These are phyloP conservation scores for Phymastichus coffea DNA, from an alignment of 1,140 invertebrate species.

Conservation along the genomic window DNA sequence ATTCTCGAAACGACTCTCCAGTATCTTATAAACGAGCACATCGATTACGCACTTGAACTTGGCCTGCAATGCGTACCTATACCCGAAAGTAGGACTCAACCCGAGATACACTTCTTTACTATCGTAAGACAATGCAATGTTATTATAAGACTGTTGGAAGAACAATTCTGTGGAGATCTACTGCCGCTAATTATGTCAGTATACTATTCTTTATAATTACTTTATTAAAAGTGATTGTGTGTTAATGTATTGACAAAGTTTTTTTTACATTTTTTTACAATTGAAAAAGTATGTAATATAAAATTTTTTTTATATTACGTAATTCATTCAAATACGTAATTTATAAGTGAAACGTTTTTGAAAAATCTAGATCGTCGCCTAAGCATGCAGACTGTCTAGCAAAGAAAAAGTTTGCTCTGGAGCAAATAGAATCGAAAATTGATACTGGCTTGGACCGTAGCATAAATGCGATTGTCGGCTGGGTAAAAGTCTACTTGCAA, in stretches of 20 bases:
- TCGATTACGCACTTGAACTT: constrained; percentile 94
- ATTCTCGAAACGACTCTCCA: constrained; percentile 87
- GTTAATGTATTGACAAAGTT: not conserved
- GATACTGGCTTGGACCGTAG: constrained; percentile 88
- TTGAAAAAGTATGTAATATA: not conserved
- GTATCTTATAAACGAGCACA: constrained; percentile 86
- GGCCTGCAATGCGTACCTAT: constrained; percentile 89
- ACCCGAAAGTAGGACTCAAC: constrained; percentile 78
- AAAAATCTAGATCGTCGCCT: constrained; percentile 81
- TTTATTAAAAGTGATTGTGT: not conserved
- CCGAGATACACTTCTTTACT: constrained; percentile 93
- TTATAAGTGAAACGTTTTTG: constrained; percentile 19
- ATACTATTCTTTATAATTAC: not conserved
- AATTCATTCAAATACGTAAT: too few species aligned
- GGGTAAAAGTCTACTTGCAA: constrained; percentile 88
- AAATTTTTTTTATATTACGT: too few species aligned
- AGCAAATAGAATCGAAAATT: constrained; percentile 89
- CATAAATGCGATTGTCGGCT: constrained; percentile 84
- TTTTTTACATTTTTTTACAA: not conserved
- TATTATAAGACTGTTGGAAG: constrained; percentile 93
- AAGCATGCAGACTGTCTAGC: constrained; percentile 85
- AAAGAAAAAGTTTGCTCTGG: constrained; percentile 82
- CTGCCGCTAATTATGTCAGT: constrained; percentile 84
- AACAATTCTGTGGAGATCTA: constrained; percentile 88
- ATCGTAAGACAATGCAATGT: constrained; percentile 93